Conservation (phyloP, 2,888 invertebrate genomes). For the Seira musarum region DNA sequence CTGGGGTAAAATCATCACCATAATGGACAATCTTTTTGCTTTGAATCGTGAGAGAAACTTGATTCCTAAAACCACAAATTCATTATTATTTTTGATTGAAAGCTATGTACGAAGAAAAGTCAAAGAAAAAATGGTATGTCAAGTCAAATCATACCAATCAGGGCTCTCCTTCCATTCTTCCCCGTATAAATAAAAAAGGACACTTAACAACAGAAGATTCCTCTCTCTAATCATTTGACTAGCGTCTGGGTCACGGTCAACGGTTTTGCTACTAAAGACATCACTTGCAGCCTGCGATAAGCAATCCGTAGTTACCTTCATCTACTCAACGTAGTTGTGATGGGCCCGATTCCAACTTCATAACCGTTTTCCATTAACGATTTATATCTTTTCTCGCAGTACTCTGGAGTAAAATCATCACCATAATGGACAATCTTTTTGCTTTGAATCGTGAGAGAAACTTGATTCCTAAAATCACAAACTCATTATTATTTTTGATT, state of each 20-base stretch:
- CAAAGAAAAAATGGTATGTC: too few species aligned
- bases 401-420: slow-evolving; percentile 14
- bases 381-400: slow-evolving; percentile 26
- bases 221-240: slow-evolving; percentile 8
- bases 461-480: background rate
- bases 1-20: slow-evolving; percentile 24
- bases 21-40: slow-evolving; percentile 17
- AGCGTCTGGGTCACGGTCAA: too few species aligned
- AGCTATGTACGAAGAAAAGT: too few species aligned
- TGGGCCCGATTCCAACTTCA: background rate
- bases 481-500: too few species aligned
- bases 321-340: background rate
- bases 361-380: slow-evolving; percentile 27
- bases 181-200: slow-evolving; percentile 34
- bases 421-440: slow-evolving; percentile 24
- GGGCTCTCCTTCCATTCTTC: slow-evolving; percentile 24
- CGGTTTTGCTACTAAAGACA: too few species aligned
- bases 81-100: too few species aligned
- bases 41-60: slow-evolving; percentile 19
- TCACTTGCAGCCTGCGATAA: background rate
- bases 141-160: too few species aligned
- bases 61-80: slow-evolving; percentile 16
- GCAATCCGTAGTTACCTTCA: too few species aligned
- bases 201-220: slow-evolving; percentile 28
- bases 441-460: too few species aligned